phyloP scores from a whole-genome alignment of 1,140 invertebrate genomes.

The Doryteuthis pealeii region DNA sequence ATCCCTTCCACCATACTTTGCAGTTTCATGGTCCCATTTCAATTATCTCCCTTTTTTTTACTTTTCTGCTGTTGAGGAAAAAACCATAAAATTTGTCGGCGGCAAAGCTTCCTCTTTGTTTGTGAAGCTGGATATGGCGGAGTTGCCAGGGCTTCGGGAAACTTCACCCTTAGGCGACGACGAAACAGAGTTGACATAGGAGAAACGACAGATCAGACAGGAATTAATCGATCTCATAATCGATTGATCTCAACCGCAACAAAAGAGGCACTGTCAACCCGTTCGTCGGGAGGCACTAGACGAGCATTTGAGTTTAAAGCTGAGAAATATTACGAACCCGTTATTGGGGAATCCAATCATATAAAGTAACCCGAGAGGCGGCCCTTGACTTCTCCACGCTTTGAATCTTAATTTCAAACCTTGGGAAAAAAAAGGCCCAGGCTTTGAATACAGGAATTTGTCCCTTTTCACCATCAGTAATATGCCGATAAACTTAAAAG shows the following conservation, averaged over 20 bases:
- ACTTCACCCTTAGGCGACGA: background rate
- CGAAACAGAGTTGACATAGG: background rate
- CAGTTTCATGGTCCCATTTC: too few relatives aligned
- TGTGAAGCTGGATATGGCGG: too few relatives aligned
- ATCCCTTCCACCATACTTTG: too few relatives aligned
- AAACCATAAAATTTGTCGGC: too few relatives aligned
- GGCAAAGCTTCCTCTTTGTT: too few relatives aligned
- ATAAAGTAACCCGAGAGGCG: constrained; percentile 30
- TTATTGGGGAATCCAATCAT: background rate
- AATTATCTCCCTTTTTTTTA: too few relatives aligned
- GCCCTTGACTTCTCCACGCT: constrained; percentile 36
- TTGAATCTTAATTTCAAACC: constrained; percentile 31
- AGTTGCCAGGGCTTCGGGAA: background rate
- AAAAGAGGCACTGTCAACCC: background rate
- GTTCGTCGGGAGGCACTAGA: background rate
- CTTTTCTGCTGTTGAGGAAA: too few relatives aligned
- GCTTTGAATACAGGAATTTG: constrained; percentile 39
- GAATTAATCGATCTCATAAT: background rate
- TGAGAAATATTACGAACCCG: background rate
- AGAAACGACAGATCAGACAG: constrained; percentile 1
- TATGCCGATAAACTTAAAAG: constrained; percentile 32
- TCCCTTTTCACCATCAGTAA: constrained; percentile 35
- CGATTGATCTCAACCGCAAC: background rate
- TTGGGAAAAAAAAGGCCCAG: constrained; percentile 37
- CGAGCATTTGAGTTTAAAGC: background rate